Percentiles rank a stretch among this genome's conserved stretches.
These are phyloP conservation scores for Gallinago jamesoni DNA, from an alignment of 2,113 vertebrate species.

Conservation along the genomic window DNA sequence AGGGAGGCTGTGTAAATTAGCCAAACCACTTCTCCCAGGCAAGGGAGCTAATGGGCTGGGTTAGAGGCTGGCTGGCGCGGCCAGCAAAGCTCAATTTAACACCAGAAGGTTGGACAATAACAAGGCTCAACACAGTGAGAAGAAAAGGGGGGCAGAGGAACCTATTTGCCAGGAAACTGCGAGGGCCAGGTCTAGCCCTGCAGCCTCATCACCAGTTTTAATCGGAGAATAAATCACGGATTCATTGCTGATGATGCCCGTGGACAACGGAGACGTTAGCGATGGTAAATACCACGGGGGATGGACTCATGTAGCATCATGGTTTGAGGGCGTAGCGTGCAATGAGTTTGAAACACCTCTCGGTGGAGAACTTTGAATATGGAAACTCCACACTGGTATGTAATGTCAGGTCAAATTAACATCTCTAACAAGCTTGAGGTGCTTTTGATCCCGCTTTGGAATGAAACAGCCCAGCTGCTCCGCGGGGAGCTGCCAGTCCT, in stretches of 20 bases:
- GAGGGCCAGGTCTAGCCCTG: not conserved
- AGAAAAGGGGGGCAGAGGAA: not conserved
- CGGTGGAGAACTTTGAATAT: not conserved
- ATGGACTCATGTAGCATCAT: not conserved
- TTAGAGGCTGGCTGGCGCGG: not conserved
- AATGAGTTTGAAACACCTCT: not conserved
- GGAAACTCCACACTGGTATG: not conserved
- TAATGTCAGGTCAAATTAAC: not conserved
- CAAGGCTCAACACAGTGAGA: not conserved
- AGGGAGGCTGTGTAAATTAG: not conserved
- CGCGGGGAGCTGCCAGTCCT: not conserved
- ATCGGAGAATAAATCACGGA: not conserved
- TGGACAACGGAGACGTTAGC: not conserved
- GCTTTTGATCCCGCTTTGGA: not conserved
- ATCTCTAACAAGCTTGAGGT: not conserved
- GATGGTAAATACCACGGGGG: fast-evolving
- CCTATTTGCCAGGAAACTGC: too few species aligned
- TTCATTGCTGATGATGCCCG: fast-evolving
- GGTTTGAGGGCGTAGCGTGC: fast-evolving
- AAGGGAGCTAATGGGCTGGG: not conserved
- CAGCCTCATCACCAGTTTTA: not conserved
- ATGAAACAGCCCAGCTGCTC: not conserved
- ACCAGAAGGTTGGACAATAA: not conserved
- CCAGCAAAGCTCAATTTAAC: not conserved
- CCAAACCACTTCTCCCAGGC: not conserved